These are phyloP conservation scores for Crepidodera aurea DNA, from an alignment of 2,888 invertebrate species.

Conservation along the genomic window DNA sequence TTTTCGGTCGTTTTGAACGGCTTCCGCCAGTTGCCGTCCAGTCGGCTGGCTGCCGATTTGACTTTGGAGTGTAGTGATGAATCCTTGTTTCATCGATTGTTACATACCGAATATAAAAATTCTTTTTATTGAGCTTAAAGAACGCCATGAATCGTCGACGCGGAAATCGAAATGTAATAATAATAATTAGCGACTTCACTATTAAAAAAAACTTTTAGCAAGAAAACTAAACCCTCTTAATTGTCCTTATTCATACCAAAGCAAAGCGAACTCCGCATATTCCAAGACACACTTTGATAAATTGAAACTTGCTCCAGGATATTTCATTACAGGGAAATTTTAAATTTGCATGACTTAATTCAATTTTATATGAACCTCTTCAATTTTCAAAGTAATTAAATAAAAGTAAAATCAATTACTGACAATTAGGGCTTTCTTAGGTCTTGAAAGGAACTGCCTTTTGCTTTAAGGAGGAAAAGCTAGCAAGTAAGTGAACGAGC, in stretches of 20 bases:
- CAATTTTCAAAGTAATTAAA: constrained; percentile 28
- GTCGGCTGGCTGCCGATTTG: no score
- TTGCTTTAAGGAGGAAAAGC: neutral
- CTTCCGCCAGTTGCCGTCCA: no score
- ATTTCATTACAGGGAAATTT: constrained; percentile 23
- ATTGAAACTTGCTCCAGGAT: constrained; percentile 19
- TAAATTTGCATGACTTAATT: constrained; percentile 31
- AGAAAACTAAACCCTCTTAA: no score
- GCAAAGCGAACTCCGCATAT: neutral
- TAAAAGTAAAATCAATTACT: constrained; percentile 24
- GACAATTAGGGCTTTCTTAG: constrained; percentile 15
- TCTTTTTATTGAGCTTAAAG: no score
- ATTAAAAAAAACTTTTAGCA: no score
- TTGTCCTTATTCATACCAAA: neutral
- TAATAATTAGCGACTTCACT: no score
- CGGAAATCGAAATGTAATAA: no score
- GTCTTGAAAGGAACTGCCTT: constrained; percentile 6
- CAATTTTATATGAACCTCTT: constrained; percentile 30
- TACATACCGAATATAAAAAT: no score
- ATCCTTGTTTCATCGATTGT: no score
- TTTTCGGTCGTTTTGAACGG: no score
- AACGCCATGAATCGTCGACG: no score
- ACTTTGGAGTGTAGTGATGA: no score
- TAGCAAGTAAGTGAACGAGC: neutral
- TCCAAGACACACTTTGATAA: constrained; percentile 8